Conservation (phyloP, 2,113 vertebrate genomes). For the Pipa parva region DNA sequence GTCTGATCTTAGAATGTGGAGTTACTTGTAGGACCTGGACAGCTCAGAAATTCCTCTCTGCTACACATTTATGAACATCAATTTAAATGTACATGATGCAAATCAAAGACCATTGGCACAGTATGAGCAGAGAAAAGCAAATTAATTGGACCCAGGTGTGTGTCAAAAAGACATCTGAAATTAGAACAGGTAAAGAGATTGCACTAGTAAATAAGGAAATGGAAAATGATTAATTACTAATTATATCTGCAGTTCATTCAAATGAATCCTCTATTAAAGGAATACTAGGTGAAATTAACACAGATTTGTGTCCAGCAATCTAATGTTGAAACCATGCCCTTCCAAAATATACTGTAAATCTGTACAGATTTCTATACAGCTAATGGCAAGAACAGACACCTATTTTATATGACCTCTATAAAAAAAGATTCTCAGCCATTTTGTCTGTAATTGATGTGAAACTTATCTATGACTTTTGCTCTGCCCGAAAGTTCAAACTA, state of each 20-base stretch:
- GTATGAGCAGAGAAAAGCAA: neutral
- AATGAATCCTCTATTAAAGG: slow-evolving; percentile 1
- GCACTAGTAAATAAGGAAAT: slow-evolving; percentile 1
- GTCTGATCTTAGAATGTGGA: slow-evolving; percentile 7
- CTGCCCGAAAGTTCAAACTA: too few species aligned
- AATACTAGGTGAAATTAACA: too few species aligned
- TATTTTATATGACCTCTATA: too few species aligned
- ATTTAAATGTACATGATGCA: slow-evolving; percentile 20
- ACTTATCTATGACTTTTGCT: too few species aligned
- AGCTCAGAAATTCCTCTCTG: neutral
- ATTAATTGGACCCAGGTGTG: slow-evolving; percentile 39
- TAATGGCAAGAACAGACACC: too few species aligned
- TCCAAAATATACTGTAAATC: too few species aligned
- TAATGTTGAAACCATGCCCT: neutral
- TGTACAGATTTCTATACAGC: too few species aligned
- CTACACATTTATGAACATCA: slow-evolving; percentile 7
- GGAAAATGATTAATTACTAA: slow-evolving; percentile 20
- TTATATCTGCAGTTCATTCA: slow-evolving; percentile 7
- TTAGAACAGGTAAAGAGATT: slow-evolving; percentile 2
- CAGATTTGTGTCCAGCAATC: neutral
- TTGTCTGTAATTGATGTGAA: too few species aligned
- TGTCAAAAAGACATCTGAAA: slow-evolving; percentile 29
- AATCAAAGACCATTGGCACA: slow-evolving; percentile 26
- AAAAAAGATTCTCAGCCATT: too few species aligned
- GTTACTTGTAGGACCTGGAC: neutral